Percentiles rank a stretch among this genome's conserved stretches.
phyloP scores from a whole-genome alignment of 2,113 vertebrate species.

The Propithecus coquereli region DNA sequence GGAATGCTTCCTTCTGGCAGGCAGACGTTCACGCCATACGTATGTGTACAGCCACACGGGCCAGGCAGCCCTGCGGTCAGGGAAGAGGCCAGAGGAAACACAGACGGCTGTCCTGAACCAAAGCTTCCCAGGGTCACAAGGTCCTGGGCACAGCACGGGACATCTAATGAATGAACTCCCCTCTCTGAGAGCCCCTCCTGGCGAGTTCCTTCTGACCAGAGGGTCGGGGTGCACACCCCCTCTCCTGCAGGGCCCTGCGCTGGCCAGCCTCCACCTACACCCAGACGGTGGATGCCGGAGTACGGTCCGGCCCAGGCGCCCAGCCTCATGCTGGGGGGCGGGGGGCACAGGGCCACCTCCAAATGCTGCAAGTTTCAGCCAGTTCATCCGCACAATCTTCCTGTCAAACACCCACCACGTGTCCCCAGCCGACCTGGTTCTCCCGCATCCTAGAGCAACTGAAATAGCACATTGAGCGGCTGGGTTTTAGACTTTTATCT shows the following conservation, averaged over 20 bases:
- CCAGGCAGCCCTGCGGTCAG: accelerated
- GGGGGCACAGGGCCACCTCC: background rate
- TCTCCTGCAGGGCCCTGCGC: background rate
- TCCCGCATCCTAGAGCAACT: background rate
- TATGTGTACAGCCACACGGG: background rate
- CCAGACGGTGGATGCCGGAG: background rate
- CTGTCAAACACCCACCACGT: background rate
- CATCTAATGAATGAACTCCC: accelerated
- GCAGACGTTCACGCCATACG: background rate
- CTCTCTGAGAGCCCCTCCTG: background rate
- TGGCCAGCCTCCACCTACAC: no score
- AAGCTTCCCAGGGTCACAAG: background rate
- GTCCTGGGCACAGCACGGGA: background rate
- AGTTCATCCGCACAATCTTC: background rate
- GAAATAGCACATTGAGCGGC: no score
- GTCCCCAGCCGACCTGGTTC: background rate
- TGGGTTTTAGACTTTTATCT: background rate
- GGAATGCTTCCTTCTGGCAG: background rate
- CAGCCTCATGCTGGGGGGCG: no score
- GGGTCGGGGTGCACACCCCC: background rate
- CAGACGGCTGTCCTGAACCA: background rate
- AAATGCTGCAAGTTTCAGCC: background rate
- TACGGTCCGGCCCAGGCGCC: background rate
- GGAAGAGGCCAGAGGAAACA: accelerated
- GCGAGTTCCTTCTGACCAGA: background rate